Evolutionary conservation across 2,888 invertebrate species (phyloP).

Genomic region (Eugnorisma glareosa): DNA sequence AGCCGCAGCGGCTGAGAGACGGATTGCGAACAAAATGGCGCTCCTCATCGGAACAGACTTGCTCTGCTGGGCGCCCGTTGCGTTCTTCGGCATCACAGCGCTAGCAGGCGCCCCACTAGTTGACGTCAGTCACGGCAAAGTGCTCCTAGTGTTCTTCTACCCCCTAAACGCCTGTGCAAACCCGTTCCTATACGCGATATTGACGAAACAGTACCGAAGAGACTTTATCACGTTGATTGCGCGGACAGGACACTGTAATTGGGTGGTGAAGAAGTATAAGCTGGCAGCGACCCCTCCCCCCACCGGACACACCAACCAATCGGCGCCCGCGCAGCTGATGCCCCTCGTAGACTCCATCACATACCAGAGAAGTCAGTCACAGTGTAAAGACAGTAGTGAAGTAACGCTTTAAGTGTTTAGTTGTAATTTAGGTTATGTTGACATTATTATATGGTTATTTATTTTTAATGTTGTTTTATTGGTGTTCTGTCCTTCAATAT

Average conservation of each 20-base stretch:
- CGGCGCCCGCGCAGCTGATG: slow-evolving; percentile 79
- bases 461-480: slow-evolving; percentile 75
- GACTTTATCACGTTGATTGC: slow-evolving; percentile 93
- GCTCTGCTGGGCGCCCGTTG: slow-evolving; percentile 96
- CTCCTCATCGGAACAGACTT: slow-evolving; percentile 96
- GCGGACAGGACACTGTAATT: slow-evolving; percentile 89
- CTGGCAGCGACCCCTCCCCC: slow-evolving; percentile 84
- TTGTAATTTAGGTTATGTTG: slow-evolving; percentile 68
- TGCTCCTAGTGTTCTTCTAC: slow-evolving; percentile 96
- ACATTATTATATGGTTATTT: slow-evolving; percentile 83
- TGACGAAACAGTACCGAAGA: slow-evolving; percentile 96
- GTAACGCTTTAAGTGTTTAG: slow-evolving; percentile 76
- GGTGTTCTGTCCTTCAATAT: background rate
- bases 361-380: slow-evolving; percentile 80
- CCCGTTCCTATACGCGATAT: slow-evolving; percentile 97
- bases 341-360: slow-evolving; percentile 79
- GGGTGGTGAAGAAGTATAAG: slow-evolving; percentile 85
- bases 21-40: slow-evolving; percentile 97
- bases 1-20: slow-evolving; percentile 92
- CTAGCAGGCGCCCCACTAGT: slow-evolving; percentile 95
- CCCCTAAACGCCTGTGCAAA: slow-evolving; percentile 98
- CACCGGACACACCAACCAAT: slow-evolving; percentile 85
- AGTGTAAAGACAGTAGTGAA: slow-evolving; percentile 83
- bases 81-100: slow-evolving; percentile 96
- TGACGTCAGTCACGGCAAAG: slow-evolving; percentile 94